Base-by-base conservation (phyloP, 2,888 invertebrate genomes). In the Leptinotarsa peninsularis region DNA sequence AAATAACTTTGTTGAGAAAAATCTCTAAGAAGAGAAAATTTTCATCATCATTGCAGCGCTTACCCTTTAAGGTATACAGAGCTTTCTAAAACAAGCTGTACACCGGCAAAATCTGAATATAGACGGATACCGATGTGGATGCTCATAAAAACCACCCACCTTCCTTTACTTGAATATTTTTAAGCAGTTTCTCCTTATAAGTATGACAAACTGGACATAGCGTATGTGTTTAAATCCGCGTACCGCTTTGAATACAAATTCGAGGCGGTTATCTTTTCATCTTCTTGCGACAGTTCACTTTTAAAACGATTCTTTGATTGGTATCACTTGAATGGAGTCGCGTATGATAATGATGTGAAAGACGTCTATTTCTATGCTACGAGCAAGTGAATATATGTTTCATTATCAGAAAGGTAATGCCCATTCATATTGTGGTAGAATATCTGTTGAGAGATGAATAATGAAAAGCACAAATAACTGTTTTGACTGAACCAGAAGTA, bases 151-250 rank as follows among this genome's bases (percentile, higher is more conserved):
- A 83, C 82, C 84, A 83, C 85, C 84, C 83, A 84, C 84, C 79
- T 77, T 78, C 81, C 77, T 76, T 79, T 78, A 77, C 79, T 81
- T 75, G 83, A 82, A 82, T 82, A 83, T 83, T 82, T 82, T 80
- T 79, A 81, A 77, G 83, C 79, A 66, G 84, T 82, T 82, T 85
- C 79, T 78, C 85, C 85, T 82, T 85, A 83, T 85, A 83, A 80
- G 84, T 81, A 82, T 84, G 84, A 84, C 83, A 84, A 84, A 85
- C 84, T 83, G 83, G 84, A 81, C 81, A 81, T 81, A 78, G 81
- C 78, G 79, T 80, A 80, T 81, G 81, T 82, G 82, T 83, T 83
- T 82, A 82, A 83, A 81, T 79, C 79, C 79, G 76, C 78, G 69
- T 74, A 76, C 73, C 78, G 82, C 76, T 77, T 81, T 78, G 82